Base-by-base conservation (phyloP, 2,888 invertebrate genomes). In the Coleophora deauratella region DNA sequence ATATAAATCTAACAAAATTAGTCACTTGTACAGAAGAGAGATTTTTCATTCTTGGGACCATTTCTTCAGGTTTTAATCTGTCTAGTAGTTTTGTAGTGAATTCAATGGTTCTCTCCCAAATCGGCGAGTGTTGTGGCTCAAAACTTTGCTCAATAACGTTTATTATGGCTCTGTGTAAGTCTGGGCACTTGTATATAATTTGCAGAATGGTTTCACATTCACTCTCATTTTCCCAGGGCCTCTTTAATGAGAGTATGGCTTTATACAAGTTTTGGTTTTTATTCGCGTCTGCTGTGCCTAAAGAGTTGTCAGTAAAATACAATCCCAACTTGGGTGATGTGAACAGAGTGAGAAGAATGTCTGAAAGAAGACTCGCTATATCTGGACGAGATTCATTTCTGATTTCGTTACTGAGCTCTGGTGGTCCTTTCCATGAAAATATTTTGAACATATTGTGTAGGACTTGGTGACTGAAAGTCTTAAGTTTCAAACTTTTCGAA, bases 261-360 rank as follows among this genome's bases (percentile, higher is more conserved):
- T 89, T 88, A 51, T 87, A 88, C 40, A 91, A 74, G 42, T 90
- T 81, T 46, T 86, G 86, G 66, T 91, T 92, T 52, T 88, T 86
- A 49, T 85, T 87, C 1, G 76, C 72, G 50, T 87, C 87, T n/a
- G 87, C 76, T 33, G 88, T 84, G 27, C 92, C 92, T 27, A 91
- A 66, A 2, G 86, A 78, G 51, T 87, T 88, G 56, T 94, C 93
- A 50, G 88, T 85, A 61, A 95, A 96, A 52, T 92, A 90, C 9
- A 96, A 87, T 7, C 96, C 96, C 58, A 89, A 68, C 65, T 91
- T 93, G 51, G 91, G 88, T 0, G 93, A 93, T 1, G 94, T 93
- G 47, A 94, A 90, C 1, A 96, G 69, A 37, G 89, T 84, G n/a
- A 90, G 49, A n/a, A 96, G 77, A 47, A 96, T 90, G 27, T 90